Conservation (phyloP, 2,797 vertebrate genomes). For the Staurois parvus region DNA sequence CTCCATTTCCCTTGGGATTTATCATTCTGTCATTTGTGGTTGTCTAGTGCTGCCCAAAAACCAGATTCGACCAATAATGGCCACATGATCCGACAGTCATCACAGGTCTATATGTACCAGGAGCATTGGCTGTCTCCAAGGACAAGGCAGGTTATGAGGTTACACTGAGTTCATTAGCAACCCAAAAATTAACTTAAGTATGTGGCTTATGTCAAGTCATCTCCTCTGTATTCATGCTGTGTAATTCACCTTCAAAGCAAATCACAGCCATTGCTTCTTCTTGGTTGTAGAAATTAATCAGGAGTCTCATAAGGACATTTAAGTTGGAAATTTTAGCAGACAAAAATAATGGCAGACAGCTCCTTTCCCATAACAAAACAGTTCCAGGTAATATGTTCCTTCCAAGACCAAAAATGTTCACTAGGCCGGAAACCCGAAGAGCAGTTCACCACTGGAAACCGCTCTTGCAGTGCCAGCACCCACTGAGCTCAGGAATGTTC, state of each 20-base stretch:
- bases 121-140: too few species aligned
- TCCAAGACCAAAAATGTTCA: conserved; percentile 64
- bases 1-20: too few species aligned
- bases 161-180: too few species aligned
- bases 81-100: too few species aligned
- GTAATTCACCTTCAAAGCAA: not conserved
- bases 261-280: not conserved
- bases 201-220: too few species aligned
- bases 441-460: conserved; percentile 63
- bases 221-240: not conserved
- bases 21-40: too few species aligned
- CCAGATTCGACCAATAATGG: too few species aligned
- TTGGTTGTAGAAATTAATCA: not conserved
- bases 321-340: conserved; percentile 12
- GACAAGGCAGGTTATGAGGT: too few species aligned
- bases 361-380: conserved; percentile 54
- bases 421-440: conserved; percentile 60
- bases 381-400: conserved; percentile 60
- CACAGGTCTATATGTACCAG: too few species aligned
- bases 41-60: too few species aligned
- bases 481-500: conserved; percentile 55
- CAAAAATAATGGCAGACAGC: conserved; percentile 51
- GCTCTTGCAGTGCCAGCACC: conserved; percentile 55
- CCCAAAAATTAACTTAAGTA: too few species aligned
- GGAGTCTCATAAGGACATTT: not conserved